These are phyloP conservation scores for Xestia xanthographa DNA, from an alignment of 2,888 invertebrate species.

Conservation along the genomic window DNA sequence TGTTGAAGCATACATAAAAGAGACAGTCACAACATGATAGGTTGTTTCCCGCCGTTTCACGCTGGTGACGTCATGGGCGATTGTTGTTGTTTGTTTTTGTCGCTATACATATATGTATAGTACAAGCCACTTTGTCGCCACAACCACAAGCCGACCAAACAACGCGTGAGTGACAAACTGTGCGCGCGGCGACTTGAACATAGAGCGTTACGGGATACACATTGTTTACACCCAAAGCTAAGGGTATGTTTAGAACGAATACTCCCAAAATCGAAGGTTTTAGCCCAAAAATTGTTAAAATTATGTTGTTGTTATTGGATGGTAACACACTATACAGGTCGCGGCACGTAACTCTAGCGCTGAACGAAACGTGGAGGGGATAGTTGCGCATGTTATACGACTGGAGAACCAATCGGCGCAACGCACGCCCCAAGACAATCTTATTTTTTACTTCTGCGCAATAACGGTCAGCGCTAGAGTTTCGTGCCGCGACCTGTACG, in stretches of 20 bases:
- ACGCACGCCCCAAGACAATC: no score
- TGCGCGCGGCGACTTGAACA: neutral
- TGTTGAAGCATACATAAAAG: neutral
- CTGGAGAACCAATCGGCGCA: no score
- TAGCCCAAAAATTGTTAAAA: neutral
- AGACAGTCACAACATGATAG: neutral
- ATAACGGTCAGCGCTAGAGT: no score
- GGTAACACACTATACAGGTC: neutral
- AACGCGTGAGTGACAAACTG: neutral
- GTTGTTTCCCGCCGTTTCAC: neutral
- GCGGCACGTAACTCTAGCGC: no score
- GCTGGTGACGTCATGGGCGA: neutral
- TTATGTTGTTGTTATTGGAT: neutral
- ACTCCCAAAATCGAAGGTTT: no score
- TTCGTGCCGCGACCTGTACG: no score
- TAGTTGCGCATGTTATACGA: no score
- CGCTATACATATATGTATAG: constrained; percentile 1
- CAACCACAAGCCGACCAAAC: no score
- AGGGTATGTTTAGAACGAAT: neutral
- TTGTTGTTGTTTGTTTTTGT: constrained; percentile 13
- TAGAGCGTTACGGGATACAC: neutral
- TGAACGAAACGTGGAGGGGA: no score
- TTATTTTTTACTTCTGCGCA: no score
- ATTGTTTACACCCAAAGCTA: neutral
- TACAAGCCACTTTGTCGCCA: neutral